Evolutionary conservation across 2,113 vertebrate genomes (phyloP).

Genomic region (Ciconia stormi): DNA sequence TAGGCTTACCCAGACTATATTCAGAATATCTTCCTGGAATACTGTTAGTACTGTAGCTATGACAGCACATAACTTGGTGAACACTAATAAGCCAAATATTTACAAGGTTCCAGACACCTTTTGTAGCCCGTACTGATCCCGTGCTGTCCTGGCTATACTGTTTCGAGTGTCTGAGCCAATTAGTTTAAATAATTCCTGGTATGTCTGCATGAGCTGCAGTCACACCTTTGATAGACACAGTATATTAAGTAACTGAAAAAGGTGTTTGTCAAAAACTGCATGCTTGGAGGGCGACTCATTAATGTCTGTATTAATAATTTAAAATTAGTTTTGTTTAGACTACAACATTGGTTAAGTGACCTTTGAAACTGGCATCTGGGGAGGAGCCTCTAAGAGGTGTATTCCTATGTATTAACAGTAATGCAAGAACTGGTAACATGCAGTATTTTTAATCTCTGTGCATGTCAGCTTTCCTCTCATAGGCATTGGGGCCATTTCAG

Average conservation of each 20-base stretch:
- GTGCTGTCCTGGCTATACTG: not conserved
- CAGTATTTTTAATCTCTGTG: constrained; percentile 33
- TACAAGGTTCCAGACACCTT: not conserved
- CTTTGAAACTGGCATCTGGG: not conserved
- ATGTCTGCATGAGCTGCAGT: not conserved
- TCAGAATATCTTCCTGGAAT: not conserved
- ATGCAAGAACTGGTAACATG: not conserved
- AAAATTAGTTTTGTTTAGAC: not conserved
- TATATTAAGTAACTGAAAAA: not conserved
- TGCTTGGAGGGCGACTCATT: not conserved
- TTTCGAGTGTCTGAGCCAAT: not conserved
- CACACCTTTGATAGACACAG: not conserved
- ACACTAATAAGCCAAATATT: not conserved
- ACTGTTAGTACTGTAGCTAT: not conserved
- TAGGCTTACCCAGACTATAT: not conserved
- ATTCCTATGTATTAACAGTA: not conserved
- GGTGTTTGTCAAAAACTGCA: not conserved
- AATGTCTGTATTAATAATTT: not conserved
- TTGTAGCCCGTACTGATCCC: not conserved
- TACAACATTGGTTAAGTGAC: not conserved
- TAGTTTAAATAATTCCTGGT: not conserved
- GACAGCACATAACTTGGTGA: not conserved
- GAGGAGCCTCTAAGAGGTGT: not conserved
- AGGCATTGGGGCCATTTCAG: constrained; percentile 76
- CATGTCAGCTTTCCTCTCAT: constrained; percentile 62